Evolutionary conservation across 1,140 invertebrate species (phyloP).

Genomic region (Eumeta japonica): DNA sequence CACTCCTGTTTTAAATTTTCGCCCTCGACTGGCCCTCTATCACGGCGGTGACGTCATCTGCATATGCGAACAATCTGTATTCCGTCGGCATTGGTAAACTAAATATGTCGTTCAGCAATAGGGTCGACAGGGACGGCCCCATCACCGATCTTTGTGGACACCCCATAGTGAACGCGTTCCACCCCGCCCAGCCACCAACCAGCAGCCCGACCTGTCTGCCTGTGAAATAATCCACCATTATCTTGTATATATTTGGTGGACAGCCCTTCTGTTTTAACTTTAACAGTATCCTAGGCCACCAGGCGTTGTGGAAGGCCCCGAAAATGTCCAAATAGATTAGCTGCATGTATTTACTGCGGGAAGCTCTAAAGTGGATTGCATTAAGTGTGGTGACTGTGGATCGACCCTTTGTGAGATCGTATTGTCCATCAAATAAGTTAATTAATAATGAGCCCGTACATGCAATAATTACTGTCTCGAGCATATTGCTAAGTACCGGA

Average conservation of each 20-base stretch:
- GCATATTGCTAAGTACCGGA: conserved; percentile 31
- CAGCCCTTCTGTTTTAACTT: conserved; percentile 15
- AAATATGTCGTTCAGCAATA: conserved; percentile 38
- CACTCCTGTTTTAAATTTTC: conserved; percentile 15
- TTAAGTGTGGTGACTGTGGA: conserved; percentile 37
- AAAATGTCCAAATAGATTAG: conserved; percentile 41
- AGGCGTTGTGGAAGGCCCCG: conserved; percentile 45
- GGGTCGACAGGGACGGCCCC: conserved; percentile 41
- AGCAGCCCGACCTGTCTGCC: conserved; percentile 16
- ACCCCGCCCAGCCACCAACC: conserved; percentile 4
- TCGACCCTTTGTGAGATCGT: conserved; percentile 19
- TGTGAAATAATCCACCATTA: conserved; percentile 30
- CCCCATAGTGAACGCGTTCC: conserved; percentile 24
- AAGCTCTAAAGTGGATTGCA: conserved; percentile 7
- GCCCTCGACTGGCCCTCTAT: conserved; percentile 18
- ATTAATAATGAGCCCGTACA: conserved; percentile 12
- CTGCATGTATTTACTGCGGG: conserved; percentile 19
- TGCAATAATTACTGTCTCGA: conserved; percentile 29
- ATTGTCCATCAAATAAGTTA: conserved; percentile 24
- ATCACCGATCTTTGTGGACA: conserved; percentile 52
- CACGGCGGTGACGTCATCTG: conserved; percentile 31
- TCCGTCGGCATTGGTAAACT: conserved; percentile 15
- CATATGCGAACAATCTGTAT: conserved; percentile 23
- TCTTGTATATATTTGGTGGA: conserved; percentile 17
- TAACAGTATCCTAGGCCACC: conserved; percentile 33